These are phyloP conservation scores for Trogon surrucura DNA, from an alignment of 2,113 vertebrate genomes.

Conservation along the genomic window DNA sequence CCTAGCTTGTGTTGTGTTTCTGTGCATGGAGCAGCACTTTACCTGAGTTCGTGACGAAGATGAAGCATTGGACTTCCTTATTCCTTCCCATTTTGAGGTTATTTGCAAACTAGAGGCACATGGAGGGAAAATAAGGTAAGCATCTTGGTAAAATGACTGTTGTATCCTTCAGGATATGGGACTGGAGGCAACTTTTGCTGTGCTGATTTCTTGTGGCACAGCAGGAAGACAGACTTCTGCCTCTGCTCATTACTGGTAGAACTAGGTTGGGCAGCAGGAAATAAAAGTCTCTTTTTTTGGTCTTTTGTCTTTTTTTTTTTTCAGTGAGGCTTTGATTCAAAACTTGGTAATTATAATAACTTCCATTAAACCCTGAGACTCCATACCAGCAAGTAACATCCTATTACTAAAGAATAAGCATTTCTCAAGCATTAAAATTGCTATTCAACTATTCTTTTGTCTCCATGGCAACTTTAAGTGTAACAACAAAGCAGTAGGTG, in stretches of 20 bases:
- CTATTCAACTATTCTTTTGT: conserved; percentile 61
- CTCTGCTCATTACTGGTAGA: not conserved
- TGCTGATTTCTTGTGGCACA: not conserved
- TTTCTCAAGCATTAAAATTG: conserved; percentile 44
- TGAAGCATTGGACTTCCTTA: not conserved
- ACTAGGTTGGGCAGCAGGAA: not conserved
- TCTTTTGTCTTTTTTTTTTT: not conserved
- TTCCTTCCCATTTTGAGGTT: not conserved
- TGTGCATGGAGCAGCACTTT: not conserved
- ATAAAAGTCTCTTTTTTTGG: not conserved
- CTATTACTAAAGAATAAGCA: conserved; percentile 26
- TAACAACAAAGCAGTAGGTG: conserved; percentile 71
- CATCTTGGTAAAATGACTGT: not conserved
- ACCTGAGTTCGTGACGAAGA: not conserved
- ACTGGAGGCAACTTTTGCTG: not conserved
- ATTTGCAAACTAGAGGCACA: not conserved
- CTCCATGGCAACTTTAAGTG: conserved; percentile 67
- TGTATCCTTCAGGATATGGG: not conserved
- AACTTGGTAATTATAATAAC: conserved; percentile 5
- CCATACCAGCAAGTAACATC: not conserved
- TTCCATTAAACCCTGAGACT: conserved; percentile 1
- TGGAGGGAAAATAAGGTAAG: conserved; percentile 38
- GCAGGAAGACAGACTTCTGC: not conserved
- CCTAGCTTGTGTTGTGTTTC: not conserved
- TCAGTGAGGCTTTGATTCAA: not conserved